Percentiles rank a stretch among this genome's conserved stretches.
Conservation (phyloP, 2,797 vertebrate genomes). For the Anableps anableps region DNA sequence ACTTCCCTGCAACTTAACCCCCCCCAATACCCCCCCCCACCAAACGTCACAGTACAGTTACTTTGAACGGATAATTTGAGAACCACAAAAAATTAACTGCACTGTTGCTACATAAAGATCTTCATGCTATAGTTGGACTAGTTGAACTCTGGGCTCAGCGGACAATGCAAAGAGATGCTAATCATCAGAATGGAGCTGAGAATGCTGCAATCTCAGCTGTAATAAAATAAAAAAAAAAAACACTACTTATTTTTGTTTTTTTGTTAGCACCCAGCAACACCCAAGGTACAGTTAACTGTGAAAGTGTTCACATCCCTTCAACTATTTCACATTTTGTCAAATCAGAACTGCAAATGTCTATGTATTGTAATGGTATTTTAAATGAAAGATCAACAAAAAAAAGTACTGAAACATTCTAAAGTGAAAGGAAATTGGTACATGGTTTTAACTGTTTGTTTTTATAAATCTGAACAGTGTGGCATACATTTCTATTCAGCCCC, state of each 20-base stretch:
- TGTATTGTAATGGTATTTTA: background rate
- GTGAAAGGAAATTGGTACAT: background rate
- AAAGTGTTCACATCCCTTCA: background rate
- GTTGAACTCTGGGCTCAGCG: background rate
- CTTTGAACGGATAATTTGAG: slow-evolving; percentile 14
- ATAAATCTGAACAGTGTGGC: background rate
- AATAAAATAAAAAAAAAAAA: background rate
- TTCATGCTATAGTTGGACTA: background rate
- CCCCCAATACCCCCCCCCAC: no score
- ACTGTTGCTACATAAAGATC: background rate
- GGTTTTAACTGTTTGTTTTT: background rate
- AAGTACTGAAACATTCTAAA: background rate
- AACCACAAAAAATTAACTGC: background rate
- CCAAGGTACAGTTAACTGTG: background rate
- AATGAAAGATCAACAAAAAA: background rate
- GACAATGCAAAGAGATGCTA: background rate
- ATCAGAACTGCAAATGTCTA: background rate
- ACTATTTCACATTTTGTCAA: background rate
- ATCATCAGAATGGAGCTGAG: background rate
- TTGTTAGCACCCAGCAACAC: background rate
- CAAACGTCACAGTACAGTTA: no score
- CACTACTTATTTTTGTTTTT: background rate
- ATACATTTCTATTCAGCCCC: background rate
- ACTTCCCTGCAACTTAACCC: slow-evolving; percentile 36
- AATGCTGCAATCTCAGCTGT: background rate